phyloP scores from a whole-genome alignment of 2,113 vertebrate species.

The Callaeas wilsoni region DNA sequence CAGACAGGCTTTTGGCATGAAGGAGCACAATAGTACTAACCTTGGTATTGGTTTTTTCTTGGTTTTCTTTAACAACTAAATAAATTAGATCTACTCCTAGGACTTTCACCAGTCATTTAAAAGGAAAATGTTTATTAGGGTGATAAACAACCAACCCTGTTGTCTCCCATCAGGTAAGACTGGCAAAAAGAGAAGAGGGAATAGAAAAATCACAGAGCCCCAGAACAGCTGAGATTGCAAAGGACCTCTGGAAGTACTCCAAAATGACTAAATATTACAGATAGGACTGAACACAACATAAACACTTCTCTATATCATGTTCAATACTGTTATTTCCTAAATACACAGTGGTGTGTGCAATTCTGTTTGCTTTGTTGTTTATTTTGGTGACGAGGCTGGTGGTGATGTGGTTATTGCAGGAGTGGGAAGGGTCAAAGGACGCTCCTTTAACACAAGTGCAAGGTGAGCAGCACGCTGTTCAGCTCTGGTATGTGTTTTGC shows the following conservation, averaged over 20 bases:
- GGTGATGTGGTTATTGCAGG: not conserved
- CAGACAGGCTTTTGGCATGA: not conserved
- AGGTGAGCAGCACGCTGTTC: not conserved
- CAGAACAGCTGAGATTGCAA: not conserved
- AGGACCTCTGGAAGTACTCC: not conserved
- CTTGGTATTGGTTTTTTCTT: not conserved
- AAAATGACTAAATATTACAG: not conserved
- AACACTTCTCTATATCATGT: not conserved
- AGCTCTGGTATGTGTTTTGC: accelerated
- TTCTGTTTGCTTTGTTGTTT: not conserved
- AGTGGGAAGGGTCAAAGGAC: not conserved
- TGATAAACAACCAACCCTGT: not conserved
- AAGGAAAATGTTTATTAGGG: not conserved
- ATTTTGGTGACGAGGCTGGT: not conserved
- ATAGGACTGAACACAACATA: not conserved
- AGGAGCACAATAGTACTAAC: not conserved
- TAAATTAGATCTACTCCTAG: not conserved
- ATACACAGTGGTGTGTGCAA: accelerated
- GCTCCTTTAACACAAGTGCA: not conserved
- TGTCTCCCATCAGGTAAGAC: not conserved
- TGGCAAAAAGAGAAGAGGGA: not conserved
- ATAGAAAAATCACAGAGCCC: not conserved
- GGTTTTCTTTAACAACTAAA: not conserved
- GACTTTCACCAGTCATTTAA: not conserved
- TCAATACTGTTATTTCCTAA: not conserved